These are phyloP conservation scores for Pyrgus malvae DNA, from an alignment of 2,888 invertebrate species.

Conservation along the genomic window DNA sequence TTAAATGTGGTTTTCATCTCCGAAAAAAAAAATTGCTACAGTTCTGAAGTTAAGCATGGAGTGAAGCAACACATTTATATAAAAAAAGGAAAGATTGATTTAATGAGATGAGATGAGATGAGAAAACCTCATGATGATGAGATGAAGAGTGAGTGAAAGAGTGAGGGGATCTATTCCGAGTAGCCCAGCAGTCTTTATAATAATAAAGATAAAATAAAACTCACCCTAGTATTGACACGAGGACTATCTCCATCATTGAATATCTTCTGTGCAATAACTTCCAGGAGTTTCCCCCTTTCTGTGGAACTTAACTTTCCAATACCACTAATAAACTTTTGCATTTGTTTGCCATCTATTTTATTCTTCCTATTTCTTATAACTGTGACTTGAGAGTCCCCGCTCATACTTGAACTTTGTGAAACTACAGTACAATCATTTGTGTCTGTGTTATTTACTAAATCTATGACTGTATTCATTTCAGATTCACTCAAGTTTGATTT, in stretches of 20 bases:
- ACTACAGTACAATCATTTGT: conserved; percentile 40
- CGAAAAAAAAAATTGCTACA: no score
- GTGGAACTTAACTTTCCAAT: conserved; percentile 53
- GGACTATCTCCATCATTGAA: conserved; percentile 45
- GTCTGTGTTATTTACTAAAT: conserved; percentile 49
- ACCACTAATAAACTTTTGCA: conserved; percentile 53
- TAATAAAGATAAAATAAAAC: no score
- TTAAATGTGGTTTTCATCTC: no score
- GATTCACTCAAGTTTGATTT: conserved; percentile 18
- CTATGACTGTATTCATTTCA: conserved; percentile 45
- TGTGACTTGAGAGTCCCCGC: conserved; percentile 66
- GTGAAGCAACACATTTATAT: no score
- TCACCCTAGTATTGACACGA: conserved; percentile 44
- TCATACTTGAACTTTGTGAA: conserved; percentile 51
- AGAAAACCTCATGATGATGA: no score
- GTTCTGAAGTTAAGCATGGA: no score
- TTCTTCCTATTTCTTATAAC: conserved; percentile 42
- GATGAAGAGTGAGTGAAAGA: no score
- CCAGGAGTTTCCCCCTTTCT: conserved; percentile 57
- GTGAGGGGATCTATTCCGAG: no score
- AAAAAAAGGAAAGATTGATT: no score
- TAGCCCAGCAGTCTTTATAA: no score
- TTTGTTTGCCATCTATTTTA: conserved; percentile 36
- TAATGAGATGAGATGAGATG: no score
- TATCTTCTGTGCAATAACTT: conserved; percentile 59